These are phyloP conservation scores for Calonectris borealis DNA, from an alignment of 2,113 vertebrate genomes.

Conservation along the genomic window DNA sequence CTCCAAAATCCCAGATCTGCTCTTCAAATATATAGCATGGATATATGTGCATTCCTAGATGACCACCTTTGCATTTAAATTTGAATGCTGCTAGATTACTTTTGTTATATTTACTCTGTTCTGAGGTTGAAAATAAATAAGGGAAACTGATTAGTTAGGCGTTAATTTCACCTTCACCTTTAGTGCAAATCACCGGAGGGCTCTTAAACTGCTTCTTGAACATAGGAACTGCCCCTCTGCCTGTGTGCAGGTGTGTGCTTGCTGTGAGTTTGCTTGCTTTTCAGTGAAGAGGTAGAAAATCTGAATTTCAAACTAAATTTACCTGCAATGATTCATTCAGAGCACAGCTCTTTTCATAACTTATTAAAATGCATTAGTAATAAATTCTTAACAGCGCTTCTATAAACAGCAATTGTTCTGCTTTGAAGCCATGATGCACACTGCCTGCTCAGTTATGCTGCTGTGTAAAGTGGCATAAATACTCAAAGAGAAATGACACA, in stretches of 20 bases:
- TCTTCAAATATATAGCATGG: neutral
- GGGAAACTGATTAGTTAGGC: neutral
- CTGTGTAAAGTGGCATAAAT: neutral
- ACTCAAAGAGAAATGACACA: neutral
- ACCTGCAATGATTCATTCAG: neutral
- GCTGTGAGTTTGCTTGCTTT: neutral
- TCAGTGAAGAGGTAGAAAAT: neutral
- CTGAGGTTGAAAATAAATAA: neutral
- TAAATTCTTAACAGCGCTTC: constrained; percentile 7
- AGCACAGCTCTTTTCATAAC: neutral
- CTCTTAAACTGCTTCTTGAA: neutral
- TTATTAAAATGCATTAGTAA: constrained; percentile 7
- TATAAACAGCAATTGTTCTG: constrained; percentile 22
- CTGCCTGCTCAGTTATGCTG: neutral
- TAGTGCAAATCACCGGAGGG: neutral
- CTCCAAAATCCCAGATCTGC: neutral
- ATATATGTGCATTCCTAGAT: neutral
- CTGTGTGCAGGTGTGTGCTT: neutral
- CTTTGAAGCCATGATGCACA: neutral
- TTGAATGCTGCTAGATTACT: neutral
- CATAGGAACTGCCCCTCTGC: neutral
- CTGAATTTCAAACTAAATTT: constrained; percentile 3
- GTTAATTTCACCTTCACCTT: neutral
- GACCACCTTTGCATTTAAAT: neutral
- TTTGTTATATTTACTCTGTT: neutral